phyloP scores from a whole-genome alignment of 2,113 vertebrate species.

The Notothenia rossii region DNA sequence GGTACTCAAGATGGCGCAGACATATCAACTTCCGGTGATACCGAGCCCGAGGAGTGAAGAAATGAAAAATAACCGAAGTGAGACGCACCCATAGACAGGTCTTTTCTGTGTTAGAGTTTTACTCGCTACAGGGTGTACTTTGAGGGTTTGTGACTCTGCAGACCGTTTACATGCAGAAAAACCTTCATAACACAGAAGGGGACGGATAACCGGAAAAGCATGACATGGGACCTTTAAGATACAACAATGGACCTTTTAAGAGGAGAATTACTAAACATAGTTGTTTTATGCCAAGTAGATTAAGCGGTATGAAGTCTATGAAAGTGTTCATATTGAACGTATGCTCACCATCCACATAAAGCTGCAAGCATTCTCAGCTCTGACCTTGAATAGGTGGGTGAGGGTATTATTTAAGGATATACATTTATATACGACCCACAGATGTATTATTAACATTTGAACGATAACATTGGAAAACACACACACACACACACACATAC shows the following conservation, averaged over 20 bases:
- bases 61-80: too few relatives aligned
- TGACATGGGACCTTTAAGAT: too few relatives aligned
- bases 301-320: not conserved
- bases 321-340: not conserved
- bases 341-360: not conserved
- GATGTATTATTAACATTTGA: conserved; percentile 19
- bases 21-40: too few relatives aligned
- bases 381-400: conserved; percentile 19
- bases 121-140: too few relatives aligned
- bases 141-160: too few relatives aligned
- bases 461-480: not conserved
- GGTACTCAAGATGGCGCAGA: too few relatives aligned
- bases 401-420: conserved; percentile 11
- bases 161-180: too few relatives aligned
- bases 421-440: not conserved
- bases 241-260: not conserved
- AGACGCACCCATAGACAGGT: too few relatives aligned
- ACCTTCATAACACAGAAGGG: too few relatives aligned
- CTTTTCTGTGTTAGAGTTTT: too few relatives aligned
- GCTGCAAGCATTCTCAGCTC: not conserved
- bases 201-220: too few relatives aligned
- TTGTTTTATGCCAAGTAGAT: not conserved
- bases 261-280: not conserved
- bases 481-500: not conserved
- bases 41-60: too few relatives aligned